These are phyloP conservation scores for Lysandra coridon DNA, from an alignment of 2,888 invertebrate genomes.

Conservation along the genomic window DNA sequence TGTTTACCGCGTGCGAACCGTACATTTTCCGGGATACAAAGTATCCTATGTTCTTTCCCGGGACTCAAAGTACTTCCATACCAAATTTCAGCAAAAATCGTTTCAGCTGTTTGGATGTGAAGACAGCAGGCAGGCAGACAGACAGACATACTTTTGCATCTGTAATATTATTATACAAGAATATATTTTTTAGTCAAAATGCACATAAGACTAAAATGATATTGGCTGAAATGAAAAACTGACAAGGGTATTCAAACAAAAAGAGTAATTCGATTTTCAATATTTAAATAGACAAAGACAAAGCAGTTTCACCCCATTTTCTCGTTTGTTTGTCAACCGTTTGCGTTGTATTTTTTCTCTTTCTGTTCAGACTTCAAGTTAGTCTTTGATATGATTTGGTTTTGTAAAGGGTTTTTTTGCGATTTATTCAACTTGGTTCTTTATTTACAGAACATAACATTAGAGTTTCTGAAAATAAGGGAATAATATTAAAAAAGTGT, in stretches of 20 bases:
- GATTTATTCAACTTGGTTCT: neutral
- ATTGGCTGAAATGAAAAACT: conserved; percentile 3
- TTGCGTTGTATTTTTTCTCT: conserved; percentile 5
- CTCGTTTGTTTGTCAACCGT: conserved; percentile 21
- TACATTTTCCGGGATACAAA: too few species aligned
- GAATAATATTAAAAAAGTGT: too few species aligned
- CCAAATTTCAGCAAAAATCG: too few species aligned
- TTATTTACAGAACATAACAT: neutral
- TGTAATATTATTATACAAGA: neutral
- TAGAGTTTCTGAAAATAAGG: too few species aligned
- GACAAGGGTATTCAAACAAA: conserved; percentile 3
- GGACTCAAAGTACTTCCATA: too few species aligned
- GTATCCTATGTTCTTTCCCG: too few species aligned
- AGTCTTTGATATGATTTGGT: neutral
- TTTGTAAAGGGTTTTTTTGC: neutral
- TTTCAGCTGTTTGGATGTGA: too few species aligned
- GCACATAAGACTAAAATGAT: neutral
- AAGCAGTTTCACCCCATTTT: conserved; percentile 21
- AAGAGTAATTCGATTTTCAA: conserved; percentile 16
- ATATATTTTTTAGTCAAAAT: neutral
- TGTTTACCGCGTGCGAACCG: too few species aligned
- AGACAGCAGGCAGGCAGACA: neutral
- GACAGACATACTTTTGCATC: neutral
- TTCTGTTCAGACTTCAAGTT: neutral
- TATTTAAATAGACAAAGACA: conserved; percentile 19